phyloP scores from a whole-genome alignment of 2,113 vertebrate genomes.

The Potamarius usumacintae region DNA sequence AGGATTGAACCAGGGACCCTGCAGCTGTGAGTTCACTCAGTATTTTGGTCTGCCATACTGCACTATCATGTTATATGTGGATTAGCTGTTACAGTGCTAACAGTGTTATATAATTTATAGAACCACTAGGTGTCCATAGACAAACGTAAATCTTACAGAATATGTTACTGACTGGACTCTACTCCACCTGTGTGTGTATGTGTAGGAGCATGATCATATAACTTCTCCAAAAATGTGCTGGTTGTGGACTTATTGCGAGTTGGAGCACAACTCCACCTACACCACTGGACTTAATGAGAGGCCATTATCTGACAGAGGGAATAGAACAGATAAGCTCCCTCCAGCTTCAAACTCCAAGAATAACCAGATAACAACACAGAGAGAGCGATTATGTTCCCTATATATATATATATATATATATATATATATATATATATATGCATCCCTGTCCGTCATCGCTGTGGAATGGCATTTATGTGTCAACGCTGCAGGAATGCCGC shows the following conservation, averaged over 20 bases:
- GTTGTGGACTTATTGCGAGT: conserved; percentile 4
- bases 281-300: conserved; percentile 41
- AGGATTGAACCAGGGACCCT: not conserved
- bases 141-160: not conserved
- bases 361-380: conserved; percentile 45
- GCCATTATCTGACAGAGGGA: conserved; percentile 45
- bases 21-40: no score
- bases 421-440: conserved; percentile 1
- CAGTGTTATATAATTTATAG: not conserved
- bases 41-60: no score
- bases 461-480: conserved; percentile 47
- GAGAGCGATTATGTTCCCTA: conserved; percentile 29
- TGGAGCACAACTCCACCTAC: conserved; percentile 17
- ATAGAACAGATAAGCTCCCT: conserved; percentile 44
- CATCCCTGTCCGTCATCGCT: conserved; percentile 26
- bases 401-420: no score
- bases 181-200: not conserved
- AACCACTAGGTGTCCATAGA: not conserved
- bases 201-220: not conserved
- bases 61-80: no score
- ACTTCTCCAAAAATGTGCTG: not conserved
- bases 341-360: conserved; percentile 42
- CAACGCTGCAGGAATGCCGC: conserved; percentile 8
- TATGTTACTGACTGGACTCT: not conserved
- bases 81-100: not conserved